Base-by-base conservation (phyloP, 2,888 invertebrate genomes). In the Microplitis manilae region DNA sequence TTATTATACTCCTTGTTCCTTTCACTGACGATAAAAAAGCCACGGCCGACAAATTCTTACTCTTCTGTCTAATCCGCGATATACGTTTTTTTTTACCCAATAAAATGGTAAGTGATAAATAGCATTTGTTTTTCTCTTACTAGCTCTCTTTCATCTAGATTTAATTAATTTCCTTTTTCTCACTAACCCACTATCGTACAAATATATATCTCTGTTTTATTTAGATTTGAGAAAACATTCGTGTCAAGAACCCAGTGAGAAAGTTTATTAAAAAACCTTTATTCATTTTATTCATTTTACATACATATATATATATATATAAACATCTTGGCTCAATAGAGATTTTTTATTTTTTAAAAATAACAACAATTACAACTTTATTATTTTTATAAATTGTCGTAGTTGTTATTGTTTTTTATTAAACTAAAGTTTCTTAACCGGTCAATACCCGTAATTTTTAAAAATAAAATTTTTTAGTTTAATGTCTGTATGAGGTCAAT, bases 61-160 rank as follows among this genome's bases (percentile, higher is more conserved):
- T 50, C 50, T 50, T 50, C 50, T 13, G 50, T 50, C 8, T 50
- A 50, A 50, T 50, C 50, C 50, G 50, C 50, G 13, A 5, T 50
- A 50, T 50, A 50, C 50, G 9, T 50, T 50, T 50, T 50, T 50
- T 50, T 13, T 13, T 13, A 8, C 50, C 50, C 50, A 13, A 50
- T 50, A 50, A 50, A 50, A 50, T 50, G 50, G 50, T 50, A 50
- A 50, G 50, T 50, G 50, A 50, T 50, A 50, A 50, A 50, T 50
- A 13, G 9, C 4, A 50, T 50, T 50, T 50, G 50, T 50, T 50
- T 50, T 50, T 50, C 50, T 50, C 50, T 50, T 13, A 50, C 50
- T 50, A 50, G 50, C 50, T 50, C 50, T 50, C 50, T 50, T 50
- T 50, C 50, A 50, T 50, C 50, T 50, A 50, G 50, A 50, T 50